Conservation (phyloP, 2,888 invertebrate species). For the Meteorus cinctellus region DNA sequence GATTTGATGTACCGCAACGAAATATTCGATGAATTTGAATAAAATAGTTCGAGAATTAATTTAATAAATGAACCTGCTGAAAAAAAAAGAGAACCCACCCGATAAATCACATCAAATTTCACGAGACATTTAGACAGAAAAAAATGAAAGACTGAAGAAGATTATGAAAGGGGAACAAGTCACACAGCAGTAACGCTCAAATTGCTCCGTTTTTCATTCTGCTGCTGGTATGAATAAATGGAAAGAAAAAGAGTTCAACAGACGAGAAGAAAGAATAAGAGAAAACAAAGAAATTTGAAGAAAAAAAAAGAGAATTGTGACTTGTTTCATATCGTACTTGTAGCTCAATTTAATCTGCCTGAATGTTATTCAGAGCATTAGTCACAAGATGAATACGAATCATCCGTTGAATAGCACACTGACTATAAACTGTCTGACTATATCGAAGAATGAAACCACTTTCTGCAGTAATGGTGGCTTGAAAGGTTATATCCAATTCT, state of each 20-base stretch:
- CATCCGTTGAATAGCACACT: constrained; percentile 8
- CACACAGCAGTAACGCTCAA: background rate
- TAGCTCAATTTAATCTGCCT: constrained; percentile 26
- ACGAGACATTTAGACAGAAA: background rate
- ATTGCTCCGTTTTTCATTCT: background rate
- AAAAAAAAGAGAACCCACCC: background rate
- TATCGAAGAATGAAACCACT: background rate
- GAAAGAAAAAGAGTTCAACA: background rate
- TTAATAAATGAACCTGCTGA: background rate
- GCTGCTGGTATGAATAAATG: constrained; percentile 1
- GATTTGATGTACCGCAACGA: too few relatives aligned
- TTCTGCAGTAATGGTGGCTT: background rate
- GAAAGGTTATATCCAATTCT: background rate
- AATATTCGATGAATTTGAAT: background rate
- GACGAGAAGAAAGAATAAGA: too few relatives aligned
- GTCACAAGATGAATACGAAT: constrained; percentile 28
- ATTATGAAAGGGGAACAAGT: background rate
- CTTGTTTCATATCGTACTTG: constrained; percentile 19
- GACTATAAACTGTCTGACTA: background rate
- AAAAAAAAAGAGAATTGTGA: background rate
- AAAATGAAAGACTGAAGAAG: background rate
- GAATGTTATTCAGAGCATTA: constrained; percentile 5
- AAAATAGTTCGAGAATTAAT: background rate
- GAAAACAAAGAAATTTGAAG: background rate
- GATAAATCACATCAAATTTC: background rate